phyloP scores from a whole-genome alignment of 2,888 invertebrate genomes.

The Eristalis pertinax region DNA sequence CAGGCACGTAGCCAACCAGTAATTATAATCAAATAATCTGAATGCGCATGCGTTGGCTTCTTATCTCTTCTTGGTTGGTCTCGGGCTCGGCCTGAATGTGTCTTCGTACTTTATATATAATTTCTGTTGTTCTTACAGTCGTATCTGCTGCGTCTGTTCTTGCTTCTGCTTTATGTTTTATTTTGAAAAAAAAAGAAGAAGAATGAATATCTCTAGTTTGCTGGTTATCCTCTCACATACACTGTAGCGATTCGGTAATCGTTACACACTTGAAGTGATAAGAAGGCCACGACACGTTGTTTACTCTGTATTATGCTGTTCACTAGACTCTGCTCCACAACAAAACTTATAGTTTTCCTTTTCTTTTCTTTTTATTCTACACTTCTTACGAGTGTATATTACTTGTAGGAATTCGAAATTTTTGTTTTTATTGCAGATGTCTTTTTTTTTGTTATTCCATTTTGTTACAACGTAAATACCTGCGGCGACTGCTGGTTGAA shows the following conservation, averaged over 20 bases:
- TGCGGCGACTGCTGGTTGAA: slow-evolving; percentile 32
- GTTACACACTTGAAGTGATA: slow-evolving; percentile 70
- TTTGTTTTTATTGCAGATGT: slow-evolving; percentile 10
- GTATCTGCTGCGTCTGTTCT: neutral
- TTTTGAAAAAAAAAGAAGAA: neutral
- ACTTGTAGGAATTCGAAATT: slow-evolving; percentile 16
- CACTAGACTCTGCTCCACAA: neutral
- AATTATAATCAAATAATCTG: slow-evolving; percentile 11
- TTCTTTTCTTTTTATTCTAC: neutral
- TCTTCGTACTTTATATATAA: slow-evolving; percentile 22
- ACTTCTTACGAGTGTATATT: neutral
- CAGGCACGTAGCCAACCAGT: slow-evolving; percentile 26
- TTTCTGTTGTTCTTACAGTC: neutral
- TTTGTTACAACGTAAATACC: slow-evolving; percentile 43
- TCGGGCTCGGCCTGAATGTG: slow-evolving; percentile 2
- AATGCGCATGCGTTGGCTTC: slow-evolving; percentile 39
- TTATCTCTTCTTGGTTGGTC: slow-evolving; percentile 33
- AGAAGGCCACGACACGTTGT: slow-evolving; percentile 68
- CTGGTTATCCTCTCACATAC: slow-evolving; percentile 3
- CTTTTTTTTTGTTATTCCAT: neutral
- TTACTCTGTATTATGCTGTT: slow-evolving; percentile 43
- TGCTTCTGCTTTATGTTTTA: neutral
- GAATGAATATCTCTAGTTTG: slow-evolving; percentile 19
- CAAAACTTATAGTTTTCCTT: neutral
- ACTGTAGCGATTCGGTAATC: slow-evolving; percentile 60